These are phyloP conservation scores for Tribolium castaneum DNA, from an alignment of 1,140 invertebrate genomes.

Conservation along the genomic window DNA sequence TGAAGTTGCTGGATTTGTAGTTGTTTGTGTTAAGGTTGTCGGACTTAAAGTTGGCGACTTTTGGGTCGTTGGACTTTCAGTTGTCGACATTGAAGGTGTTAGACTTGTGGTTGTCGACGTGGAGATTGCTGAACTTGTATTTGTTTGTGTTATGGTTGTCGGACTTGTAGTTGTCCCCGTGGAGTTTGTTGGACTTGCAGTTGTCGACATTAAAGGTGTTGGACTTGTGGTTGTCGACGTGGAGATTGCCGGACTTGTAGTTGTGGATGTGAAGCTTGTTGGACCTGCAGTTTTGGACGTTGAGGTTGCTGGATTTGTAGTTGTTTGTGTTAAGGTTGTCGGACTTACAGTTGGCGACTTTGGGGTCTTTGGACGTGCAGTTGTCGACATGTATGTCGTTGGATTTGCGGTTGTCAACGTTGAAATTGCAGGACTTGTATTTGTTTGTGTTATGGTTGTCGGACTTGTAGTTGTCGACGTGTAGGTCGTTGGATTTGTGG, in stretches of 20 bases:
- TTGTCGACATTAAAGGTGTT: not conserved
- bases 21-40: too few species aligned
- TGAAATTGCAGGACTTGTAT: too few species aligned
- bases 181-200: not conserved
- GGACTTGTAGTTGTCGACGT: not conserved
- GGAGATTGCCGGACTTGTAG: too few species aligned
- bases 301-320: not conserved
- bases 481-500: not conserved
- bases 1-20: not conserved
- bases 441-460: too few species aligned
- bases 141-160: not conserved
- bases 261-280: not conserved
- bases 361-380: too few species aligned
- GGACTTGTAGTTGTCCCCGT: too few species aligned
- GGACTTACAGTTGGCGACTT: too few species aligned
- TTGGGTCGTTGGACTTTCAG: too few species aligned
- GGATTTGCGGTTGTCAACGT: not conserved
- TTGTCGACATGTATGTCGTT: not conserved
- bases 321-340: too few species aligned
- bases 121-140: not conserved
- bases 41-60: too few species aligned
- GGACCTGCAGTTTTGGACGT: not conserved
- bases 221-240: too few species aligned
- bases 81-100: not conserved
- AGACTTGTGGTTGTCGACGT: not conserved